Base-by-base conservation (phyloP, 37 sponge, comb jelly and placozoan genomes). In the Lycopodina hypogea region DNA sequence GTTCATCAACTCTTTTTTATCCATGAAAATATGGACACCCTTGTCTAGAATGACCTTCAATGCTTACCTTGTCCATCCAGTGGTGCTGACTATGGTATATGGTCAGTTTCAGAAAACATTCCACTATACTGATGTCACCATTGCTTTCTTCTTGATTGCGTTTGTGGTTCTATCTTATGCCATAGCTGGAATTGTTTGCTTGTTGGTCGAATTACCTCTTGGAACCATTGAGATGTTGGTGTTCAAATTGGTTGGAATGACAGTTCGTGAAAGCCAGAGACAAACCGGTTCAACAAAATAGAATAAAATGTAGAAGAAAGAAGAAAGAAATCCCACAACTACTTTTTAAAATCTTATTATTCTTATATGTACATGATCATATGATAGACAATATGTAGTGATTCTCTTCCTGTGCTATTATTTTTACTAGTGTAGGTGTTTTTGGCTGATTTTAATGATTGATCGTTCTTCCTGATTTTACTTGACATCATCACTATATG, bases 11-110 rank as follows among this genome's bases (percentile, higher is more conserved):
- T 73, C 41, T 1, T 79, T 96, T 39, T 79, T 96, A 42, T 90
- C 94, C 22, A 85, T 90, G 89, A 56, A 73, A 48, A 65, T 93
- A 18, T 96, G 97, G 97, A 76, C 91, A 8, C 97, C 97, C 0
- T 81, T 94, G 17, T 82, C 94, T 57, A 89, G 97, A 15, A 72
- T 96, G 41, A 83, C 97, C 19, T 94, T 78, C 68, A 75, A 38
- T 41, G 92, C 94, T 34, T 96, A 96, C 68, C 92, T 96, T 35
- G 58, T 91, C 26, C 97, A 96, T 41, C 91, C 88, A 12, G 62
- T 91, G 36, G 75, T 96, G 1, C 81, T 96, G 69, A 42, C 28
- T 37, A 68, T 88, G 0, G 34, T 90, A 17, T 74, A 72, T 12
- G 56, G 52, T 14, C 37, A 56, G 0, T n/a, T 73, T 24, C 38